Evolutionary conservation across 2,797 vertebrate species (phyloP), one percentile per base, ranked within the genome.

Genomic region (Myotis findleyi): DNA sequence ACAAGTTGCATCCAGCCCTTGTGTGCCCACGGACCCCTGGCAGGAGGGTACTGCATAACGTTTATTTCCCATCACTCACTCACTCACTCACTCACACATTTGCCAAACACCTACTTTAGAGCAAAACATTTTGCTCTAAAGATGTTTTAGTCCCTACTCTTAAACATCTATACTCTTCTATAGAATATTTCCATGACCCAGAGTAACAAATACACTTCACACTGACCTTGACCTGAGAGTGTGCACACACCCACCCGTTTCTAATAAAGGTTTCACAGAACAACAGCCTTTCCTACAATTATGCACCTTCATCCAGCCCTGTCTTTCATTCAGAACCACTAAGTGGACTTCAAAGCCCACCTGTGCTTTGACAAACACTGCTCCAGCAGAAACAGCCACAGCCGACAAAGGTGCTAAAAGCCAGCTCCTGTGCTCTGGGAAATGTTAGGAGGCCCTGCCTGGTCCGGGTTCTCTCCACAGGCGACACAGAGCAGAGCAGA

Each of bases 1-100:
- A 20, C n/a, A 0, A 1, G 2, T 62, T 16, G 11, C 2, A 16
- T 12, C 36, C 1, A 13, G 27, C 33, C 62, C 5, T 4, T 2
- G 1, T 8, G 51, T 25, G 36, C 14, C 41, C 14, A 44, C 0
- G 1, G 13, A 57, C 18, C 23, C n/a, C 38, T 33, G 44, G 59
- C 16, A 51, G 82, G 44, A 83, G 30, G 9, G 4, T 23, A 16
- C 68, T 38, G 23, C 3, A 0, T 21, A 62, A 55, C 51, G 20
- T n/a, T 68, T 20, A 33, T 9, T 49, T 77, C 12, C 25, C 6
- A 14, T 66, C 18, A 41, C 2, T 44, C 51, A 62, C 0, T 68
- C 16, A 41, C 2, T 68, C 16, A 41, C 2, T 21, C 71, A 41
- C 2, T 21, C 71, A 57, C 23, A 47, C 25, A 41, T 14, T 57